Conservation (phyloP, 1,140 invertebrate genomes). For the Drosophila truncata region DNA sequence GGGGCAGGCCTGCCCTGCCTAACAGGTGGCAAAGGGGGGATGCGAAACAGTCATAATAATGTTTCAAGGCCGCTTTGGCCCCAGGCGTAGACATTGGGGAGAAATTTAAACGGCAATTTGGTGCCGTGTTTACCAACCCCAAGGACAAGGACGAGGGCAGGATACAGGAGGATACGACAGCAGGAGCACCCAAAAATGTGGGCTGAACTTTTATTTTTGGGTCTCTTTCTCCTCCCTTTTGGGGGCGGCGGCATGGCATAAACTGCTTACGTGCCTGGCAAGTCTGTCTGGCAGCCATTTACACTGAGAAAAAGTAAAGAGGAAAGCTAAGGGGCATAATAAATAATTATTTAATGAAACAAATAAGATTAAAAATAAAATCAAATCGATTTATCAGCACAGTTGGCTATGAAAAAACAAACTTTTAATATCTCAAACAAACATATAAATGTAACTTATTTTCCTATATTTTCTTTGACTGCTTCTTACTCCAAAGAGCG, state of each 20-base stretch:
- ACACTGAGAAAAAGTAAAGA: neutral
- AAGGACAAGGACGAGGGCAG: constrained; percentile 60
- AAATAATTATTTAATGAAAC: neutral
- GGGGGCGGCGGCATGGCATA: constrained; percentile 24
- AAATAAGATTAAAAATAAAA: neutral
- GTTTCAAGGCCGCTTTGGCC: constrained; percentile 72
- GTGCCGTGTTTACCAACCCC: constrained; percentile 80
- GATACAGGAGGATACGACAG: constrained; percentile 6
- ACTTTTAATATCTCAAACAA: neutral
- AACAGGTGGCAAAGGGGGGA: constrained; percentile 33
- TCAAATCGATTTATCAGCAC: neutral
- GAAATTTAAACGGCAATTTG: constrained; percentile 84
- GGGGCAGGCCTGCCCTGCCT: constrained; percentile 16
- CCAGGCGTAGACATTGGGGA: constrained; percentile 67
- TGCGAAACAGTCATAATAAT: constrained; percentile 73
- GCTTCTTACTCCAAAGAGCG: neutral
- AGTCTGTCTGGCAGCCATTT: constrained; percentile 21
- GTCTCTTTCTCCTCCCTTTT: constrained; percentile 11
- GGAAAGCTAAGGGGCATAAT: no score
- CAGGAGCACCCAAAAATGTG: constrained; percentile 62
- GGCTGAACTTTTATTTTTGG: constrained; percentile 61
- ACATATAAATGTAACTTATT: neutral
- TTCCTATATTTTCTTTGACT: neutral
- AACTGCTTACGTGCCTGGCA: constrained; percentile 75
- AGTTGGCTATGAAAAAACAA: neutral